Percentiles rank a stretch among this genome's conserved stretches.
Evolutionary conservation across 2,113 vertebrate species (phyloP).

Genomic region (Chlorocebus sabaeus): DNA sequence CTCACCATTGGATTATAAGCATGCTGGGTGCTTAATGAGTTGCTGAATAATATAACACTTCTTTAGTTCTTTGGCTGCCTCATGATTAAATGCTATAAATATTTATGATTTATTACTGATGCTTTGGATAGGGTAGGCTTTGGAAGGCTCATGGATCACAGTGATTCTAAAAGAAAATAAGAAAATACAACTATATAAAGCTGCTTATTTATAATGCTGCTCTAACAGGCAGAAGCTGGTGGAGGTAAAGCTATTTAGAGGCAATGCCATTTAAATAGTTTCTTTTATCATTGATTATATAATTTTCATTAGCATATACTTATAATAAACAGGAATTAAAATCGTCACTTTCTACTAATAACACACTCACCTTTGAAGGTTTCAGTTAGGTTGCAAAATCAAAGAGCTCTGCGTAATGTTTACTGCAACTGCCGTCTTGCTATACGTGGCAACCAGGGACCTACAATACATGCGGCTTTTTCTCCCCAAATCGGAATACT

Average conservation of each 20-base stretch:
- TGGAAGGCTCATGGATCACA: constrained; percentile 68
- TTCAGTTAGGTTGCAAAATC: neutral
- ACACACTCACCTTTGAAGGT: neutral
- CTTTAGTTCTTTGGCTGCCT: constrained; percentile 64
- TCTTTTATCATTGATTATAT: constrained; percentile 3
- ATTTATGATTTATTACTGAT: constrained; percentile 73
- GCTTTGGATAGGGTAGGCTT: constrained; percentile 50
- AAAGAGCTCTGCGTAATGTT: neutral
- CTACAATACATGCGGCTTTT: neutral
- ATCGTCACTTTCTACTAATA: neutral
- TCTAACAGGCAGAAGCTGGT: neutral
- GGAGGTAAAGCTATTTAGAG: neutral
- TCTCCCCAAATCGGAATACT: neutral
- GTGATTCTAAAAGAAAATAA: constrained; percentile 53
- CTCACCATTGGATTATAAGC: constrained; percentile 17
- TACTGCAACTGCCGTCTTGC: neutral
- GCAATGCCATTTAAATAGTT: neutral
- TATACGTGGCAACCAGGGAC: neutral
- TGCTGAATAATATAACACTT: constrained; percentile 70
- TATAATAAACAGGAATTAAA: neutral
- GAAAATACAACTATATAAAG: constrained; percentile 60
- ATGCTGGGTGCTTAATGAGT: constrained; percentile 71
- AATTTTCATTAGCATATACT: constrained; percentile 25
- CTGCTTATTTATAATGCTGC: constrained; percentile 39
- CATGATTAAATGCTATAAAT: constrained; percentile 76